Evolutionary conservation across 2,113 vertebrate species (phyloP), one percentile per base, ranked within the genome.

Genomic region (Microcebus jonahi): DNA sequence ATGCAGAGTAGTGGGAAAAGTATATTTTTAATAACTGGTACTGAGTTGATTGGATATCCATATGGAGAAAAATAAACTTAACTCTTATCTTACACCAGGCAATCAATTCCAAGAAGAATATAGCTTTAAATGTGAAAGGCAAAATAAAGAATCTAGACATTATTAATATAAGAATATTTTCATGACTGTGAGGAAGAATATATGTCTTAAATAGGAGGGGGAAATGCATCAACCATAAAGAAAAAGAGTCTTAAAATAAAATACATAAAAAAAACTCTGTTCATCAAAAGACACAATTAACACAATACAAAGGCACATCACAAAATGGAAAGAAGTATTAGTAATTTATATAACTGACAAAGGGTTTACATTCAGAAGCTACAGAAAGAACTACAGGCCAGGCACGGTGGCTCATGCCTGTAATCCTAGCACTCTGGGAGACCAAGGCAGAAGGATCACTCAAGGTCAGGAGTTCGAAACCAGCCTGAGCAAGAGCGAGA

Each of bases 161-260:
- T 79, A 67, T 94, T 79, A 59, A 63, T 76, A 70, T 57, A 59
- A n/a, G 57, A 85, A 81, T 84, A 73, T 67, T 84, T 91, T 92
- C n/a, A 83, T 84, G 39, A 80, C 39, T 75, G 11, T 59, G 15
- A 87, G n/a, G 81, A 71, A 85, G 25, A 14, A 27, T 83, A 50
- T 42, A 53, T 71, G 80, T 95, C 63, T 84, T 39, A 73, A 85
- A 45, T 1, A 88, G 23, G 18, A 91, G 57, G 39, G 53, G 88
- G 91, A 84, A 59, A 79, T 55, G 20, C 42, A 71, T n/a, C 29
- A 57, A 9, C 31, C 4, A 5, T 76, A 77, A 79, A 67, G 29
- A 53, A 79, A 92, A 88, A 59, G 2, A 65, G 29, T 50, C n/a
- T 77, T 92, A 67, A 90, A 79, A 77, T 77, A 73, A 91, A 76